Base-by-base conservation (phyloP, 2,888 invertebrate genomes). In the Dascillus cervinus region DNA sequence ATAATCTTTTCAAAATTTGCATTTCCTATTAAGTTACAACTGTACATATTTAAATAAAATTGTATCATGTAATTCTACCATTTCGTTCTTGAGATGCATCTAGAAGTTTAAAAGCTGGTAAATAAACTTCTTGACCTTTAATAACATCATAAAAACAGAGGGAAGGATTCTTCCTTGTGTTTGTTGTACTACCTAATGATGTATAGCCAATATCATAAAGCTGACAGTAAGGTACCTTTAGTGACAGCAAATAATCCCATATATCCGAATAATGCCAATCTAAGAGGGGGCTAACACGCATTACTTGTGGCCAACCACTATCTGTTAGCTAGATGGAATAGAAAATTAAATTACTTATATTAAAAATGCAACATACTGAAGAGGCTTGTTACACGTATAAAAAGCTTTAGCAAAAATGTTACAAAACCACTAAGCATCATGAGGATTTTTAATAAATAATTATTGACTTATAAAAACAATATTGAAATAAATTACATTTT, bases 131-230 rank as follows among this genome's bases (percentile, higher is more conserved):
- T 19, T 65, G 76, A 51, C 59, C 62, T 13, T 39, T 51, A 1
- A 46, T 34, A 50, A 76, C 72, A 9, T 61, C 59, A 42, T 64
- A 67, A 20, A 69, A 66, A 34, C 91, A 65, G 31, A 91, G 66
- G 11, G 76, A 67, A 1, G 86, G 83, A 69, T 95, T 94, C 1
- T 78, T 83, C 38, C 73, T 62, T 0, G 94, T 94, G 60, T 90
- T 89, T 21, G 73, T 69, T 37, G 73, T 72, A 56, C 82, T 82
- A 27, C 92, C 95, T 48, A 95, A 70, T 13, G 94, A 95, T 0
- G 94, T 92, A 59, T 84, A 92, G 69, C 97, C 97, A 56, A 72
- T 65, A 59, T 96, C 85, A 60, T 98, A 98, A 0, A 98, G 70
- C 17, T 72, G 69, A 60, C 97, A 98, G 58, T 96, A 98, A 11